Percentiles rank a stretch among this genome's conserved stretches.
Conservation (phyloP, 2,888 invertebrate species). For the Ommatoiulus sabulosus region DNA sequence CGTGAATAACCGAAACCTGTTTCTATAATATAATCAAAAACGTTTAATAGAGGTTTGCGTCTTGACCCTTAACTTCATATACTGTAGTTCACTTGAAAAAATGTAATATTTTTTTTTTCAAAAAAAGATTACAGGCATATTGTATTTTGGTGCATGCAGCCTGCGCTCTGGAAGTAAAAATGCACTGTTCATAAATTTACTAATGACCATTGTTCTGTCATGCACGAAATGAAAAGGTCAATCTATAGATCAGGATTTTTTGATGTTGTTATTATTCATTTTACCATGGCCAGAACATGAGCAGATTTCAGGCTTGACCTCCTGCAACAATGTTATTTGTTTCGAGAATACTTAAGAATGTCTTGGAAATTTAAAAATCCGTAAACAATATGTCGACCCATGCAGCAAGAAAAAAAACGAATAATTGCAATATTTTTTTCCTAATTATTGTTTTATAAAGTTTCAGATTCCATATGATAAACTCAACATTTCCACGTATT, state of each 20-base stretch:
- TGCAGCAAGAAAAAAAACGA: too few relatives aligned
- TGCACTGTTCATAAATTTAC: not conserved
- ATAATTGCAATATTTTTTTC: too few relatives aligned
- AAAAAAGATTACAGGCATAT: not conserved
- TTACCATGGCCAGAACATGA: not conserved
- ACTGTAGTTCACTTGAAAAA: too few relatives aligned
- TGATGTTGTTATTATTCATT: not conserved
- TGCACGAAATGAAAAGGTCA: not conserved
- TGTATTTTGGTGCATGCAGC: not conserved
- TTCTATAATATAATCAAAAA: not conserved
- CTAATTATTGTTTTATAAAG: too few relatives aligned
- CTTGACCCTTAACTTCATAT: too few relatives aligned
- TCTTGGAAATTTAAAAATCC: too few relatives aligned
- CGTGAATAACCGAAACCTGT: not conserved
- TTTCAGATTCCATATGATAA: too few relatives aligned
- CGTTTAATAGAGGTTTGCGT: not conserved
- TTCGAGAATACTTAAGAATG: too few relatives aligned
- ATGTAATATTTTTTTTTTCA: not conserved
- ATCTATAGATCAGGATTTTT: not conserved
- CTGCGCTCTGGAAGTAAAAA: not conserved
- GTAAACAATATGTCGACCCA: too few relatives aligned
- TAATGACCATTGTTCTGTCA: not conserved
- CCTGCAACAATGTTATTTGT: too few relatives aligned
- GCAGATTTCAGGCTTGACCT: not conserved
- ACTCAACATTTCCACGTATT: too few relatives aligned